Evolutionary conservation across 2,797 vertebrate genomes (phyloP), one percentile per base, ranked within the genome.

Genomic region (Acrossocheilus wenchowensis): DNA sequence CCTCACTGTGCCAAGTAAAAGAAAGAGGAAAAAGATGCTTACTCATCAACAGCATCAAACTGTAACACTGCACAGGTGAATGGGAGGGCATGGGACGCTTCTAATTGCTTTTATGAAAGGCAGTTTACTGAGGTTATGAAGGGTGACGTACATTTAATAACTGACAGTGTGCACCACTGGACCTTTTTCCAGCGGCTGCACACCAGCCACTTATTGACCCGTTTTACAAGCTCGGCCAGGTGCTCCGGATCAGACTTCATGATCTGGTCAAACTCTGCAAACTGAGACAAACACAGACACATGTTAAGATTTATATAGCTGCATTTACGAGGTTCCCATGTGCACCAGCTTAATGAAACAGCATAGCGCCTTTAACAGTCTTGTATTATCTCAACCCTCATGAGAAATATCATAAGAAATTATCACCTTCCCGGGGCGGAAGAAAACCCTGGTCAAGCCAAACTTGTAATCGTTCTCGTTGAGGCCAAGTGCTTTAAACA

Each of bases 171-270:
- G 91, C 98, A 99, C 98, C 98, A 99, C 5, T 99, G 98, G 85
- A 98, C 95, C 92, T 99, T 99, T 93, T 99, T 99, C 98, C 98
- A 99, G 54, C 94, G 96, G 92, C 97, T 99, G 93, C 96, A 97
- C 91, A 98, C 86, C 84, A 99, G 93, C 98, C 98, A 99, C 90
- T 97, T 95, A 94, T 99, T 99, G 91, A 99, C 98, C 90, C 96
- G 96, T 90, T 96, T 95, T 88, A 99, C 94, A 90, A 99, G 94
- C 91, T 98, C 96, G n/a, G 98, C 97, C 7, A 99, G 95, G 91
- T 99, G 97, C 82, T 99, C 98, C 0, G 98, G 98, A 90, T 99
- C 98, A 9, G 98, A 99, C 94, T 97, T 99, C 98, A 99, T 99
- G 91, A 99, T 99, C 94, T 99, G 98, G 95, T 99, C 98, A 86